phyloP scores from a whole-genome alignment of 2,113 vertebrate species.

The Ageneiosus marmoratus region DNA sequence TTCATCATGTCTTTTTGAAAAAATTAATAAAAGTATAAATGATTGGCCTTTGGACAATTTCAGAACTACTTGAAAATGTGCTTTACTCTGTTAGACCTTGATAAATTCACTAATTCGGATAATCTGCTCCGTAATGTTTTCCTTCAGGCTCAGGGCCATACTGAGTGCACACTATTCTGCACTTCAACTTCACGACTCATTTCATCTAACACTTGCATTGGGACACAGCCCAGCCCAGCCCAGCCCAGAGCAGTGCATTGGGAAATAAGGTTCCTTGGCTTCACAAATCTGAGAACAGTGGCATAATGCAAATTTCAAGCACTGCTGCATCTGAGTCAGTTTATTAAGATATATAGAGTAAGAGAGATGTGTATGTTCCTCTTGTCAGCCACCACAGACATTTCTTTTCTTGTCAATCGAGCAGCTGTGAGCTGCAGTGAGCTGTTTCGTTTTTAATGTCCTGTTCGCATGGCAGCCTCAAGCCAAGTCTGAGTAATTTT shows the following conservation, averaged over 20 bases:
- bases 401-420: neutral
- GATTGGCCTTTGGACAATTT: neutral
- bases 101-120: conserved; percentile 14
- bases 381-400: neutral
- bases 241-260: conserved; percentile 21
- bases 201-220: conserved; percentile 40
- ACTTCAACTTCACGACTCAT: conserved; percentile 41
- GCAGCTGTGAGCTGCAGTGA: neutral
- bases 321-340: conserved; percentile 37
- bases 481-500: conserved; percentile 71
- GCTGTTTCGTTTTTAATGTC: neutral
- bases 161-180: conserved; percentile 9
- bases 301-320: conserved; percentile 10
- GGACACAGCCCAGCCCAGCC: conserved; percentile 16
- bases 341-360: conserved; percentile 17
- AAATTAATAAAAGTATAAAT: neutral
- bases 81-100: neutral
- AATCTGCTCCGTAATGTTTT: conserved; percentile 4
- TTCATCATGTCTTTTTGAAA: neutral
- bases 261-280: conserved; percentile 23
- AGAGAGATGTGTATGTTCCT: too few relatives aligned
- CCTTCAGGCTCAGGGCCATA: conserved; percentile 16
- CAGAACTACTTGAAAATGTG: neutral
- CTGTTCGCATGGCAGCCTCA: conserved; percentile 32
- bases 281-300: conserved; percentile 7